Evolutionary conservation across 1,140 invertebrate species (phyloP).

Genomic region (Rhysida immarginata): DNA sequence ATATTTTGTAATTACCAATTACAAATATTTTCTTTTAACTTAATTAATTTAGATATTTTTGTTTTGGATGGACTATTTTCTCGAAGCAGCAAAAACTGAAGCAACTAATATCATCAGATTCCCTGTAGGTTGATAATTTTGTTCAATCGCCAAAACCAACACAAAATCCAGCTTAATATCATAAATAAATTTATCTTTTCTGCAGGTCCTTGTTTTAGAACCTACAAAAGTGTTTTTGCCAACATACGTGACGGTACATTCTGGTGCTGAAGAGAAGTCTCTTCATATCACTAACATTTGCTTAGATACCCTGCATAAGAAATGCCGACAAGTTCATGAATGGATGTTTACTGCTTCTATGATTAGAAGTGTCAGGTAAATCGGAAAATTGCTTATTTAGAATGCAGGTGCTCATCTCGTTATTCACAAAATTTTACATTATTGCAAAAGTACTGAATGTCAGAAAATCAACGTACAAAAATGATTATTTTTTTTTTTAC

Average conservation of each 20-base stretch:
- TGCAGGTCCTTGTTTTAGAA: constrained; percentile 72
- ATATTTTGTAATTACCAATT: no score
- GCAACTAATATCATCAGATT: constrained; percentile 68
- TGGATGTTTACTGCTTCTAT: constrained; percentile 84
- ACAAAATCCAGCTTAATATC: no score
- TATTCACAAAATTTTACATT: no score
- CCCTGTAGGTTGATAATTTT: constrained; percentile 47
- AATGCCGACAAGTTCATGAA: constrained; percentile 58
- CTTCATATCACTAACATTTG: constrained; percentile 75
- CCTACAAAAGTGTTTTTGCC: constrained; percentile 85
- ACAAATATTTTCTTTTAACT: no score
- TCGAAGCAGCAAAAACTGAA: constrained; percentile 71
- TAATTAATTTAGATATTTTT: constrained; percentile 52
- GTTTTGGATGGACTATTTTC: constrained; percentile 99
- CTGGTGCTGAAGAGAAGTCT: constrained; percentile 80
- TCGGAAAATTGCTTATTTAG: no score
- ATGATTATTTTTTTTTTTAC: no score
- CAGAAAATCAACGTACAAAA: no score
- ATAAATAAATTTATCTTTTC: constrained; percentile 15
- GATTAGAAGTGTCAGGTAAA: constrained; percentile 73
- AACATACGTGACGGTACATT: constrained; percentile 85
- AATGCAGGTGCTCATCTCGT: no score
- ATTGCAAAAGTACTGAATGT: no score
- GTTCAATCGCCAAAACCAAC: no score
- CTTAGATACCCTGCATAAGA: constrained; percentile 51